These are phyloP conservation scores for Stramonita haemastoma DNA, from an alignment of 2,888 invertebrate species.

Conservation along the genomic window DNA sequence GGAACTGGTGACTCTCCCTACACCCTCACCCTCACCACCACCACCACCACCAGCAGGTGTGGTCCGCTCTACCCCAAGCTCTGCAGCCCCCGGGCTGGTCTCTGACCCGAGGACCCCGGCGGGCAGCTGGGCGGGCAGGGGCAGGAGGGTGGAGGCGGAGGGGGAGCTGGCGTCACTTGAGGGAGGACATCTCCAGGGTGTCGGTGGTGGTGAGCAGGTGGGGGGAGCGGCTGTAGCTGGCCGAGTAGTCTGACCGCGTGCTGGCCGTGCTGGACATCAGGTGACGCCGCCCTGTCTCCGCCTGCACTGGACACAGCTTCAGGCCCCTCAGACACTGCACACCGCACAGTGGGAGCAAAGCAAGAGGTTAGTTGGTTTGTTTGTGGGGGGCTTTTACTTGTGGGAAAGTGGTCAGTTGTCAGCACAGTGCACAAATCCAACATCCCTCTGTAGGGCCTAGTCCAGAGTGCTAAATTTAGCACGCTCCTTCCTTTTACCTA, in stretches of 20 bases:
- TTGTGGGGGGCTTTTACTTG: too few relatives aligned
- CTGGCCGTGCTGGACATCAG: conserved; percentile 60
- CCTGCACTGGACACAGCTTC: conserved; percentile 52
- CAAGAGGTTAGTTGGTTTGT: not conserved
- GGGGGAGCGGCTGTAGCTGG: conserved; percentile 49
- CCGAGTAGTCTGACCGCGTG: conserved; percentile 55
- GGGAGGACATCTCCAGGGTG: conserved; percentile 50
- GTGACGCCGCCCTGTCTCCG: conserved; percentile 51
- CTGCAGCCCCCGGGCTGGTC: not conserved
- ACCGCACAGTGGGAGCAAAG: not conserved
- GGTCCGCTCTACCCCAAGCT: not conserved
- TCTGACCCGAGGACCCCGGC: not conserved
- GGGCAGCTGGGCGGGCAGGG: not conserved
- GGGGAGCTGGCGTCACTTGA: conserved; percentile 39
- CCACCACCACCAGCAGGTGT: not conserved
- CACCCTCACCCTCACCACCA: not conserved
- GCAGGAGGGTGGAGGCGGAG: not conserved
- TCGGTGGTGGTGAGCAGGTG: conserved; percentile 49
- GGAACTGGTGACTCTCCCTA: not conserved
- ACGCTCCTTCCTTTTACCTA: too few relatives aligned
- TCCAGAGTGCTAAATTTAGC: too few relatives aligned
- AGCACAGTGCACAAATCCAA: too few relatives aligned
- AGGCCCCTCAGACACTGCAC: conserved; percentile 50
- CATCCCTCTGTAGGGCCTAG: too few relatives aligned
- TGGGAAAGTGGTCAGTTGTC: too few relatives aligned